These are phyloP conservation scores for Drosophila watanabei DNA, from an alignment of 1,140 invertebrate genomes.

Conservation along the genomic window DNA sequence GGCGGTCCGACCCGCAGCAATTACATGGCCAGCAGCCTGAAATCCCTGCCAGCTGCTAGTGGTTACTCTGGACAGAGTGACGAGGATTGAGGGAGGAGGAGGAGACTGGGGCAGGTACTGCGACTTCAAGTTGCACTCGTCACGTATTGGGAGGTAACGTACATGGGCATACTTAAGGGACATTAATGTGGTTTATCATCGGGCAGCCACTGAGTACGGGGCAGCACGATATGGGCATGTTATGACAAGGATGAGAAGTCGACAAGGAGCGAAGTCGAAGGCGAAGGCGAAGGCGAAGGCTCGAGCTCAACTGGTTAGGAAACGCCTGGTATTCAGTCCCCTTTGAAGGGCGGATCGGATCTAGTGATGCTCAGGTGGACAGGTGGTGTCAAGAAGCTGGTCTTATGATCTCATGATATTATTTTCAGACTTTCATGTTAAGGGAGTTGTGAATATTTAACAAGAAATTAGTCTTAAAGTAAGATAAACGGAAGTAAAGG, in stretches of 20 bases:
- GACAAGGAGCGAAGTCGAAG: constrained; percentile 12
- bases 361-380: constrained; percentile 29
- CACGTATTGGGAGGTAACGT: constrained; percentile 72
- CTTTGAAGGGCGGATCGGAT: neutral
- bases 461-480: neutral
- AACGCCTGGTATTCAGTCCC: neutral
- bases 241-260: constrained; percentile 67
- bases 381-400: neutral
- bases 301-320: constrained; percentile 40
- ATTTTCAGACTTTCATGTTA: neutral
- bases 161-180: constrained; percentile 80
- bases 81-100: neutral
- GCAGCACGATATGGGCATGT: constrained; percentile 55
- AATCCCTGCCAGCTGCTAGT: constrained; percentile 37
- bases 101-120: neutral
- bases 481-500: neutral
- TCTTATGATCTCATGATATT: neutral
- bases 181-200: constrained; percentile 80
- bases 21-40: constrained; percentile 60
- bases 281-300: constrained; percentile 11
- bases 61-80: constrained; percentile 12
- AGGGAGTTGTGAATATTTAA: neutral
- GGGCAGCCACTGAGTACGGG: constrained; percentile 35
- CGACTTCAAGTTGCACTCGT: constrained; percentile 45
- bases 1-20: constrained; percentile 62